Base-by-base conservation (phyloP, 2,888 invertebrate genomes). In the Amphipoea oculea region DNA sequence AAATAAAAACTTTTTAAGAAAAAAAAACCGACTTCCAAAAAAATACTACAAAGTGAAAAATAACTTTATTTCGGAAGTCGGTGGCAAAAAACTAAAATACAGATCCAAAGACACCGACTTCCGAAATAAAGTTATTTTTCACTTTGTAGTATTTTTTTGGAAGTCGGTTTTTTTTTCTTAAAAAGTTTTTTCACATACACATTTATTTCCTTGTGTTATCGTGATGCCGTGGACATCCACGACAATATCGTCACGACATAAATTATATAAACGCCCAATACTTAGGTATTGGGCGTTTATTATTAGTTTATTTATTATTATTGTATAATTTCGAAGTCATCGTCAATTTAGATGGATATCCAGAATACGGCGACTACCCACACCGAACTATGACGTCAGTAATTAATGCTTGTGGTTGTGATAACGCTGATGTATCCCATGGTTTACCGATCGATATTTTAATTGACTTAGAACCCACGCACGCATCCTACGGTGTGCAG, bases 301-400 rank as follows among this genome's bases (percentile, higher is more conserved):
- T n/a, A n/a, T n/a, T n/a, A n/a, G n/a, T n/a, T n/a, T n/a, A n/a
- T n/a, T n/a, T n/a, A n/a, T n/a, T n/a, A n/a, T n/a, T n/a, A n/a
- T n/a, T n/a, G n/a, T 29, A 29, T 29, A 29, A 29, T 29, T 29
- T 29, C 51, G 14, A 54, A 76, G 36, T 48, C 60, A 36, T n/a
- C 45, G 45, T 74, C 36, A 68, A 66, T 67, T 29, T 62, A 36
- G 65, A 73, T 62, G 6, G 20, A 62, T 73, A 51, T 68, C 29
- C 67, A 78, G 86, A 82, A 65, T 74, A 78, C 54, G 17, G 45
- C 3, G 45, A 40, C 77, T 70, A 23, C 82, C 82, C 72, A 85
- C 77, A 57, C n/a, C 36, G 4, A 7, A 23, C 57, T 48, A 54
- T 84, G 86, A 84, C 86, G 78, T 86, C 83, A 82, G 74, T 78